Conservation (phyloP, 2,888 invertebrate species). For the Rhamnusium bicolor region DNA sequence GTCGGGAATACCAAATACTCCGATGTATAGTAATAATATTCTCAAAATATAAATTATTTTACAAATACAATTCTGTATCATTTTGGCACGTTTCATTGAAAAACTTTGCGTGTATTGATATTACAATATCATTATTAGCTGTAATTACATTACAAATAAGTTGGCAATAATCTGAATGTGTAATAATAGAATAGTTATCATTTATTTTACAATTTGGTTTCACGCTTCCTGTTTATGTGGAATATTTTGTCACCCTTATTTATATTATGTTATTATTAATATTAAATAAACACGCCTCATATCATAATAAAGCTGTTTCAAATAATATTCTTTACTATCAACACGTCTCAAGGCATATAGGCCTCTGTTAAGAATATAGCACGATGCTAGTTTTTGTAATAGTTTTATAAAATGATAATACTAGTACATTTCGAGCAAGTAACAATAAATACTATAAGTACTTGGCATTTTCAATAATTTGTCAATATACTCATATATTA, state of each 20-base stretch:
- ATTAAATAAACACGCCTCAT: neutral
- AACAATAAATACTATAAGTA: no score
- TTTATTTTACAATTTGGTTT: neutral
- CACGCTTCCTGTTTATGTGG: neutral
- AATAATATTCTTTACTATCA: neutral
- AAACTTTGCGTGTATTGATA: neutral
- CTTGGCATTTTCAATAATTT: no score
- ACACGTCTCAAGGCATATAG: neutral
- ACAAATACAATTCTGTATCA: neutral
- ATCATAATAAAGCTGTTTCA: no score
- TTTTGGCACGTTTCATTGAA: neutral
- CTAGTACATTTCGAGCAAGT: no score
- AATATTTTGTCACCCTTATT: neutral
- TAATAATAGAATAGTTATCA: neutral
- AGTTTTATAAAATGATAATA: neutral
- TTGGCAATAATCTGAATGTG: neutral
- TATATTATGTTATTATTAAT: neutral
- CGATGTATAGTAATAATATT: no score
- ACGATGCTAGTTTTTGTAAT: neutral
- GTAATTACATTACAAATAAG: neutral
- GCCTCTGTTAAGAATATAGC: neutral
- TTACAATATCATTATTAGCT: neutral
- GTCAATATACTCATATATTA: no score
- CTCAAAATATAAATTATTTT: neutral
- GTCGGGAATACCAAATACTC: no score